Percentiles rank a stretch among this genome's conserved stretches.
phyloP scores from a whole-genome alignment of 2,797 vertebrate genomes.

The Chrosomus eos region DNA sequence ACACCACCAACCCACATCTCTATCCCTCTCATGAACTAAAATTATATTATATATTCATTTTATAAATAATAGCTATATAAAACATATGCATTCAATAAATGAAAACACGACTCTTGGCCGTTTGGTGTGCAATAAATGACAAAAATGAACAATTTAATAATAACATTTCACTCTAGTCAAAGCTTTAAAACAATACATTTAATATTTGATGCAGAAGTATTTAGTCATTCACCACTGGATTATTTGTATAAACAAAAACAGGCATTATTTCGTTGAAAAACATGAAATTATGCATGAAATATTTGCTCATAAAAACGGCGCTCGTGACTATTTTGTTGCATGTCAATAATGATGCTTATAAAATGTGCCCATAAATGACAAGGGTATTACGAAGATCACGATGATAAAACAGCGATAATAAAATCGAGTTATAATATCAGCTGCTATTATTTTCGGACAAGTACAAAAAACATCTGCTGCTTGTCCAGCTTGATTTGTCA shows the following conservation, averaged over 20 bases:
- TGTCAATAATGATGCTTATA: not conserved
- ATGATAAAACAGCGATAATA: not conserved
- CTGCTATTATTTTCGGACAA: constrained; percentile 10
- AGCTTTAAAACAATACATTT: not conserved
- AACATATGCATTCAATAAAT: not conserved
- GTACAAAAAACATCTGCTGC: constrained; percentile 12
- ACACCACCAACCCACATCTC: constrained; percentile 82
- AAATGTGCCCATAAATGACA: constrained; percentile 23
- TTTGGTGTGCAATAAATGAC: constrained; percentile 32
- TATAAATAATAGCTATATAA: constrained; percentile 13
- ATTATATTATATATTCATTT: constrained; percentile 21
- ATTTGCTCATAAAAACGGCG: constrained; percentile 18
- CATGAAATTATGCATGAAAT: constrained; percentile 11
- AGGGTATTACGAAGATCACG: not conserved
- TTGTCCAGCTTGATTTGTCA: constrained; percentile 19
- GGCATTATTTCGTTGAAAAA: constrained; percentile 25
- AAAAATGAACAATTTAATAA: constrained; percentile 11
- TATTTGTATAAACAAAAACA: not conserved
- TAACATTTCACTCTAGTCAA: not conserved
- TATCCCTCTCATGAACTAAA: constrained; percentile 61
- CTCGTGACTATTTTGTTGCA: constrained; percentile 17
- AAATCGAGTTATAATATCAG: not conserved
- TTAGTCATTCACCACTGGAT: not conserved
- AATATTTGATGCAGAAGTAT: not conserved
- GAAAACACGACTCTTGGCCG: constrained; percentile 29